Percentiles rank a stretch among this genome's conserved stretches.
Conservation (phyloP, 2,113 vertebrate genomes). For the Anser brachyrhynchus region DNA sequence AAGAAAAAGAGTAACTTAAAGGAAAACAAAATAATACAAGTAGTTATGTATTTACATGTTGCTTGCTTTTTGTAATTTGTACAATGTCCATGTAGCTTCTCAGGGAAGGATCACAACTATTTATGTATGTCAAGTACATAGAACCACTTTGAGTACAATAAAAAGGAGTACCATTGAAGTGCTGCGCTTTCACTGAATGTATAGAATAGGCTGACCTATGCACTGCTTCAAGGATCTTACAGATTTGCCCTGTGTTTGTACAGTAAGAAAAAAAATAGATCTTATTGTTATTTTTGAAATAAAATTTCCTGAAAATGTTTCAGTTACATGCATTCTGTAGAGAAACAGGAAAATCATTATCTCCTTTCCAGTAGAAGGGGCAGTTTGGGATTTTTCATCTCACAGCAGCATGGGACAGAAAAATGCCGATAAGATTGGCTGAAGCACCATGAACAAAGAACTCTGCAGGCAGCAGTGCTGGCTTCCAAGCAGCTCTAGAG, state of each 20-base stretch:
- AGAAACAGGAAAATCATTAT: not conserved
- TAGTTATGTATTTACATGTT: not conserved
- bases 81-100: not conserved
- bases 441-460: not conserved
- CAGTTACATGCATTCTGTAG: not conserved
- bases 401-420: not conserved
- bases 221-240: not conserved
- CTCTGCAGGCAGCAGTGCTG: fast-evolving
- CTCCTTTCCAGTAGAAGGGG: not conserved
- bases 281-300: not conserved
- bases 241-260: not conserved
- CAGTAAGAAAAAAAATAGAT: not conserved
- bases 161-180: conserved; percentile 39
- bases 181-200: not conserved
- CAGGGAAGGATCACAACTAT: not conserved
- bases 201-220: conserved; percentile 39
- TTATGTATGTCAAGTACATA: conserved; percentile 6
- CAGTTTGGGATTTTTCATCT: not conserved
- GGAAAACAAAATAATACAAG: not conserved
- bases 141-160: conserved; percentile 3
- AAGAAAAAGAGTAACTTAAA: not conserved
- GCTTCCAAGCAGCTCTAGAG: not conserved
- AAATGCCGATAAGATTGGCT: not conserved
- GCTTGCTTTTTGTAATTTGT: not conserved
- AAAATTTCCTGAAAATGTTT: not conserved